Evolutionary conservation across 1,140 invertebrate species (phyloP).

Genomic region (Drosophila tsacasi): DNA sequence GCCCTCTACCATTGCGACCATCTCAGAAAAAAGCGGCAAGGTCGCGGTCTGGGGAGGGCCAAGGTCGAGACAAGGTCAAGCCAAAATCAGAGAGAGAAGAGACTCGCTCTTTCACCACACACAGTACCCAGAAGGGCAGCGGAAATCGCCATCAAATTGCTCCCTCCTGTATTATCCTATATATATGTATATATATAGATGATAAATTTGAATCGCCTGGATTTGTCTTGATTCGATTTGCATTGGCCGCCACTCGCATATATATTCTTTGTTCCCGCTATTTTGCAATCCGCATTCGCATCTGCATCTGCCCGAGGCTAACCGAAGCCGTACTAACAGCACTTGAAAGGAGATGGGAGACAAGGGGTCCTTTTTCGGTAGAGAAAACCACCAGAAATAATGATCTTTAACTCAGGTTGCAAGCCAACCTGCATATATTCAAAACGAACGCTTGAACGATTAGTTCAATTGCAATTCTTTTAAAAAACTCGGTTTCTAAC

Average conservation of each 20-base stretch:
- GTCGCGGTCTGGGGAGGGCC: slow-evolving; percentile 12
- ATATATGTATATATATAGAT: slow-evolving; percentile 14
- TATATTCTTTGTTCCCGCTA: slow-evolving; percentile 14
- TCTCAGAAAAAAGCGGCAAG: not conserved
- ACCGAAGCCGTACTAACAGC: slow-evolving; percentile 30
- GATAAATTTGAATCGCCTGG: slow-evolving; percentile 20
- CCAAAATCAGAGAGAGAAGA: slow-evolving; percentile 20
- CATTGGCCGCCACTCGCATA: slow-evolving; percentile 9
- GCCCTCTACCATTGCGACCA: not conserved
- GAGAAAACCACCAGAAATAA: no score
- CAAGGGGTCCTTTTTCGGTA: no score
- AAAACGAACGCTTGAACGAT: no score
- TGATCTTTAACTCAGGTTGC: no score
- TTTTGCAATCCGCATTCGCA: slow-evolving; percentile 4
- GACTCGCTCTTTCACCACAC: not conserved
- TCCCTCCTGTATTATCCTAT: slow-evolving; percentile 6
- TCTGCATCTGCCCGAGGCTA: slow-evolving; percentile 11
- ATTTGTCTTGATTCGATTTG: slow-evolving; percentile 39
- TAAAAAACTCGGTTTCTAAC: no score
- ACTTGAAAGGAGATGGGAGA: slow-evolving; percentile 3
- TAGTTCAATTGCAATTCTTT: no score
- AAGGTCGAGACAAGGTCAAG: slow-evolving; percentile 42
- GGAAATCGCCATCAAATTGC: slow-evolving; percentile 39
- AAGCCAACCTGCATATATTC: no score
- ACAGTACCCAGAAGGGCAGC: slow-evolving; percentile 35